Percentiles rank a stretch among this genome's conserved stretches.
These are phyloP conservation scores for Tetraodon nigroviridis DNA, from an alignment of 2,113 vertebrate species.

Conservation along the genomic window DNA sequence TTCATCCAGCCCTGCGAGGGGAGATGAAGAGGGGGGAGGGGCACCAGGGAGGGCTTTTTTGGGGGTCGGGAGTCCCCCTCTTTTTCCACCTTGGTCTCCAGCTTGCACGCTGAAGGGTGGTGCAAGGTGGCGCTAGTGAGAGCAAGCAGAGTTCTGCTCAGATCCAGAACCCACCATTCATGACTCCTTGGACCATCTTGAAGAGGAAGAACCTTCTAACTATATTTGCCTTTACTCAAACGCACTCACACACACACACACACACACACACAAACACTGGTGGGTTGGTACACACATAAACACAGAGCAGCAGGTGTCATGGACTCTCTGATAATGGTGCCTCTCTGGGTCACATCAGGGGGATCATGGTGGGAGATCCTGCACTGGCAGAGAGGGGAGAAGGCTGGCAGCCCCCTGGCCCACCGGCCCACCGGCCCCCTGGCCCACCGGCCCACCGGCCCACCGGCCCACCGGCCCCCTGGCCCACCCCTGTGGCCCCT, in stretches of 20 bases:
- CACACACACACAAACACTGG: not conserved
- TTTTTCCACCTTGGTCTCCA: conserved; percentile 7
- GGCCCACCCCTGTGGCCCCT: conserved; percentile 42
- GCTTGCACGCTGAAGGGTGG: conserved; percentile 18
- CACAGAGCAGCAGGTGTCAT: conserved; percentile 59
- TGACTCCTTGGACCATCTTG: conserved; percentile 31
- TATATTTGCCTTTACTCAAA: not conserved
- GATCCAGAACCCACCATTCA: conserved; percentile 38
- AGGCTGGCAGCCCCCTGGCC: not conserved
- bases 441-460: conserved; percentile 24
- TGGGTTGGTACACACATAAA: not conserved
- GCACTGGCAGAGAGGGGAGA: conserved; percentile 24
- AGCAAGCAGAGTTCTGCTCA: not conserved
- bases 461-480: conserved; percentile 29
- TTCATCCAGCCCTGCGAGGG: conserved; percentile 75
- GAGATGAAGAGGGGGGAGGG: conserved; percentile 63
- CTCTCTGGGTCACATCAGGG: conserved; percentile 44
- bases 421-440: conserved; percentile 28
- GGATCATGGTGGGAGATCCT: conserved; percentile 67
- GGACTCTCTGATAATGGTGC: conserved; percentile 15
- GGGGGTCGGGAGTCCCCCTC: conserved; percentile 32
- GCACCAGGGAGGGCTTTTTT: conserved; percentile 34
- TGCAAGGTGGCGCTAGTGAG: conserved; percentile 44
- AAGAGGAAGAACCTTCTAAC: not conserved
- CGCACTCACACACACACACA: not conserved